Base-by-base conservation (phyloP, 2,113 vertebrate genomes). In the Phyllostomus discolor region DNA sequence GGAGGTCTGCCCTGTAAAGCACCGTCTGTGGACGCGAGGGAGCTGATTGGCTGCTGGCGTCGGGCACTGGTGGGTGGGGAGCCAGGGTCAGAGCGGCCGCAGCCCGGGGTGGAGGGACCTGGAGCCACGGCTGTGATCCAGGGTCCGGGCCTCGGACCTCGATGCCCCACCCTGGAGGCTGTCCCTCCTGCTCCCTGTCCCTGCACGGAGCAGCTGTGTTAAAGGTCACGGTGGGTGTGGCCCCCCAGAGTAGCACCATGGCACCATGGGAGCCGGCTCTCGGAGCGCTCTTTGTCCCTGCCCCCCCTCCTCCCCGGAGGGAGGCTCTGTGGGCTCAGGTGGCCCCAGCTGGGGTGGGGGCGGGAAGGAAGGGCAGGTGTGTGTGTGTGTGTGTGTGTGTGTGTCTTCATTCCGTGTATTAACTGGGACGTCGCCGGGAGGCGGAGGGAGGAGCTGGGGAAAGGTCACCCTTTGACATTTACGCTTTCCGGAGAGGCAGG, bases 381-480 rank as follows among this genome's bases (percentile, higher is more conserved):
- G 3, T 15, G 59, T 1, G 38, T 66, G 66, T 66, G 31, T 3
- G 3, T 15, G 59, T 1, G 38, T 66, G 31, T 3, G 3, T 15
- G 59, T 1, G 38, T 82, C 41, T 90, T 26, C 48, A 0, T 92
- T 69, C 54, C 31, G 0, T 38, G 43, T 3, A 1, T 38, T 70
- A 22, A n/a, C 73, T 22, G 78, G 73, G 90, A 10, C 2, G 1
- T 15, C 8, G 73, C 20, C 0, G 31, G 20, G 38, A 73, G 12
- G 38, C 0, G 57, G 80, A 67, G 81, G 72, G 43, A 67, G 64
- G 57, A 84, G 90, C 14, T 62, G 85, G 80, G 96, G 46, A 95
- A 94, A 96, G 90, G 96, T 94, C 97, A 88, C 24, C 50, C 50
- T 90, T 9, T 90, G 96, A 50, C 95, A 95, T 95, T 96, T 92